phyloP scores from a whole-genome alignment of 2,888 invertebrate genomes.

The Carterocephalus palaemon region DNA sequence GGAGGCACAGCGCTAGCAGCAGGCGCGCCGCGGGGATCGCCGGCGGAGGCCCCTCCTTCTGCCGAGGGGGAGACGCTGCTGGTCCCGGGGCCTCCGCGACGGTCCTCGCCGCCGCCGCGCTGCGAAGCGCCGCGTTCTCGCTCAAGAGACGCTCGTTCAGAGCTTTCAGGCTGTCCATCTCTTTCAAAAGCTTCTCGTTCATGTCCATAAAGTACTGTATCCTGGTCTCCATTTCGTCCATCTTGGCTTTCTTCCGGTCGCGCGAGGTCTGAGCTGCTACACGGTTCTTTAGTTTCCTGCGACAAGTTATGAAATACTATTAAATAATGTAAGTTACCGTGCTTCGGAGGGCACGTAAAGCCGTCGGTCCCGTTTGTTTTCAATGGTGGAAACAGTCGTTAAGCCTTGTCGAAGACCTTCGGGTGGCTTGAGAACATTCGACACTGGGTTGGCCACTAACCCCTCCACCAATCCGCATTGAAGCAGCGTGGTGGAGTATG shows the following conservation, averaged over 20 bases:
- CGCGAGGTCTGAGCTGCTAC: constrained; percentile 98
- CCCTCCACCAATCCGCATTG: too few species aligned
- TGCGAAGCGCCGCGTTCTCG: constrained; percentile 81
- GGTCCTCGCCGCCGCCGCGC: constrained; percentile 80
- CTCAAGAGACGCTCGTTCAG: constrained; percentile 83
- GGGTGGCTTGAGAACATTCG: too few species aligned
- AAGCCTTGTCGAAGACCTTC: too few species aligned
- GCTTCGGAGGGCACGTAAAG: too few species aligned
- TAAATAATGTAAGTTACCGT: too few species aligned
- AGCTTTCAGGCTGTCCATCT: constrained; percentile 82
- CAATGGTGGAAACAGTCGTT: too few species aligned
- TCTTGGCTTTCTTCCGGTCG: constrained; percentile 95
- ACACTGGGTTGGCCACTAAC: too few species aligned
- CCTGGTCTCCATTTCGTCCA: constrained; percentile 91
- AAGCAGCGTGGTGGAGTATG: too few species aligned
- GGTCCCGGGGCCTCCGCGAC: constrained; percentile 86
- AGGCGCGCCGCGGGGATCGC: constrained; percentile 84
- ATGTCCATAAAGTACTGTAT: constrained; percentile 81
- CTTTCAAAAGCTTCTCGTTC: constrained; percentile 81
- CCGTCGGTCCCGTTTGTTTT: too few species aligned
- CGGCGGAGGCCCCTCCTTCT: constrained; percentile 91
- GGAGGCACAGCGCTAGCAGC: constrained; percentile 88
- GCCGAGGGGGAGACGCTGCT: constrained; percentile 95
- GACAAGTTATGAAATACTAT: too few species aligned
- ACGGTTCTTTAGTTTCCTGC: constrained; percentile 96